Evolutionary conservation across 2,888 invertebrate genomes (phyloP).

Genomic region (Dynastes maya): DNA sequence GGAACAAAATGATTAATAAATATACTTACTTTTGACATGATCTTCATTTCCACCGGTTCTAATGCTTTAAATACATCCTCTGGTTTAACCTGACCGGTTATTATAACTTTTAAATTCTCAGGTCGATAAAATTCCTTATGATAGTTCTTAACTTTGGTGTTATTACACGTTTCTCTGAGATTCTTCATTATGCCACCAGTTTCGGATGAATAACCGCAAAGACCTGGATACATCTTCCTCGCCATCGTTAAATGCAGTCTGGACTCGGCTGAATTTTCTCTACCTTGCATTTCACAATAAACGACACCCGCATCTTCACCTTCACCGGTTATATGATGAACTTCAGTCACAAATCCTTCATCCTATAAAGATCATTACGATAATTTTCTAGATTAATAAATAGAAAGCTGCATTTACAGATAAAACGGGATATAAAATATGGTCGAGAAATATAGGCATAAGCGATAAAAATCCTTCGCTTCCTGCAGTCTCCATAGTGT

Average conservation of each 20-base stretch:
- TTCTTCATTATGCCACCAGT: conserved; percentile 91
- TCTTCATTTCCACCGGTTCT: conserved; percentile 83
- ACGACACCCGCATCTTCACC: conserved; percentile 95
- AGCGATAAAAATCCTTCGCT: conserved; percentile 89
- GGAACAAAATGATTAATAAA: background rate
- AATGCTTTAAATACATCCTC: conserved; percentile 84
- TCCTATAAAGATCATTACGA: conserved; percentile 72
- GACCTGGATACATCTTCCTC: conserved; percentile 84
- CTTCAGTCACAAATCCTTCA: conserved; percentile 89
- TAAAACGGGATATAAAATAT: conserved; percentile 88
- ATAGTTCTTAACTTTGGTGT: conserved; percentile 84
- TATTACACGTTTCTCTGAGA: conserved; percentile 85
- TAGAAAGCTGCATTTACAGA: conserved; percentile 70
- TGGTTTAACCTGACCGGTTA: conserved; percentile 86
- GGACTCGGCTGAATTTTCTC: conserved; percentile 86
- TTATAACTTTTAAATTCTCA: conserved; percentile 88
- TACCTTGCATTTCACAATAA: conserved; percentile 95
- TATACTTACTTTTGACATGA: conserved; percentile 73
- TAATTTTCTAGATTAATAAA: background rate
- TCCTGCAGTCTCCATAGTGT: conserved; percentile 91
- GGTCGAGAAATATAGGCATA: conserved; percentile 93
- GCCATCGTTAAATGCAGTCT: conserved; percentile 78
- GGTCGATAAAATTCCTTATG: conserved; percentile 91
- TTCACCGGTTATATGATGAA: conserved; percentile 91
- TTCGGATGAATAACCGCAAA: conserved; percentile 87